Conservation (phyloP, 2,888 invertebrate species). For the Diplolepis rosae region DNA sequence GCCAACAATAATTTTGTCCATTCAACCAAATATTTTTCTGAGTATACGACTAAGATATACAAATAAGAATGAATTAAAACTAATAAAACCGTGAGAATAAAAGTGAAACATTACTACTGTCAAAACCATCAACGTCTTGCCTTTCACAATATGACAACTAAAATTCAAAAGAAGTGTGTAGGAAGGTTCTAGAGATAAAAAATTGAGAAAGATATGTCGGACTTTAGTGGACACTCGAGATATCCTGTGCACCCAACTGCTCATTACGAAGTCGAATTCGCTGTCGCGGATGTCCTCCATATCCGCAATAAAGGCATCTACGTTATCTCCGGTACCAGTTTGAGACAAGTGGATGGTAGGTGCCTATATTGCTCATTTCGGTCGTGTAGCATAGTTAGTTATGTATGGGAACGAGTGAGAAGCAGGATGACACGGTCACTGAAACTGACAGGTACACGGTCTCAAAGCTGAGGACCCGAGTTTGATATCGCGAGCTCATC, state of each 20-base stretch:
- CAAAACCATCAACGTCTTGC: not conserved
- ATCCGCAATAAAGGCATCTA: slow-evolving; percentile 50
- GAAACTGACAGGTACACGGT: slow-evolving; percentile 73
- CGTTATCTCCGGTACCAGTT: slow-evolving; percentile 53
- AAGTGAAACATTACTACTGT: not conserved
- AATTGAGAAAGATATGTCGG: not conserved
- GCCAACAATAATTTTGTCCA: too few species aligned
- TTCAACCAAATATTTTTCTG: too few species aligned
- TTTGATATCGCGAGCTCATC: slow-evolving; percentile 70
- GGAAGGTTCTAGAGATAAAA: not conserved
- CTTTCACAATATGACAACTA: not conserved
- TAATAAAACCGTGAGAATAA: too few species aligned
- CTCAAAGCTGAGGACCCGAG: slow-evolving; percentile 61
- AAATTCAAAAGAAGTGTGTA: not conserved
- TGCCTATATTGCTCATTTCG: slow-evolving; percentile 59
- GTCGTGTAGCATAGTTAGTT: slow-evolving; percentile 60
- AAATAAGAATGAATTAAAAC: too few species aligned
- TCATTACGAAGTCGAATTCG: slow-evolving; percentile 49
- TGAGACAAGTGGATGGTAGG: slow-evolving; percentile 47
- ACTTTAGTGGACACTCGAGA: slow-evolving; percentile 24
- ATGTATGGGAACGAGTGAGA: slow-evolving; percentile 47
- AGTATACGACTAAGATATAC: too few species aligned
- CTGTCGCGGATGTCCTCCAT: slow-evolving; percentile 37
- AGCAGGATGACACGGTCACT: slow-evolving; percentile 67
- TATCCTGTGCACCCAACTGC: slow-evolving; percentile 43